Percentiles rank a stretch among this genome's conserved stretches.
phyloP scores from a whole-genome alignment of 2,888 invertebrate species.

The Ornithoptera alexandrae region DNA sequence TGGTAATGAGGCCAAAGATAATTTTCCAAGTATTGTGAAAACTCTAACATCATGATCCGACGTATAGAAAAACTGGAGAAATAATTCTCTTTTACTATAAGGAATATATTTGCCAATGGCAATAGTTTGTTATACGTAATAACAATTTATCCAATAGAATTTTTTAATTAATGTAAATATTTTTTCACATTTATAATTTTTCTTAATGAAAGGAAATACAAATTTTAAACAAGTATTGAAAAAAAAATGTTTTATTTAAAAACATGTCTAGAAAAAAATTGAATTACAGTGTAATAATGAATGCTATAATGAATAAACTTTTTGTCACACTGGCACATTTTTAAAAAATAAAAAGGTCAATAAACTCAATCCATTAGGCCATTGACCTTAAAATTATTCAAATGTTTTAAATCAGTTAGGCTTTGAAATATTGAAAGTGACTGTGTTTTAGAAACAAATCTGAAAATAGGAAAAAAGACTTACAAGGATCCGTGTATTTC shows the following conservation, averaged over 20 bases:
- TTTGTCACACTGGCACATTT: constrained; percentile 44
- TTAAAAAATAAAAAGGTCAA: constrained; percentile 66
- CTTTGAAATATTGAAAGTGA: constrained; percentile 49
- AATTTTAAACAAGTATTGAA: not conserved
- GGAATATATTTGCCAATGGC: not conserved
- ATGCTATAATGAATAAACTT: not conserved
- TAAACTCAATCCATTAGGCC: constrained; percentile 64
- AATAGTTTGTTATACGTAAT: not conserved
- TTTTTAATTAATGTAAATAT: not conserved
- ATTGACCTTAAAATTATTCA: constrained; percentile 61
- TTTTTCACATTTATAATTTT: not conserved
- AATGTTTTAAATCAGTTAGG: constrained; percentile 68
- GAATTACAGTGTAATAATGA: constrained; percentile 12
- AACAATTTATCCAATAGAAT: not conserved
- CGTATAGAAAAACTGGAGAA: constrained; percentile 85
- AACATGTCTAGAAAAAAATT: constrained; percentile 16
- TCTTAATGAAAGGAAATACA: not conserved
- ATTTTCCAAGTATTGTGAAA: constrained; percentile 97
- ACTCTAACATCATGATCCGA: constrained; percentile 97
- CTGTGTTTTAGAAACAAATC: constrained; percentile 32
- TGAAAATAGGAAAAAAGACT: constrained; percentile 47
- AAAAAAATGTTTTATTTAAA: not conserved
- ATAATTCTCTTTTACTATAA: not conserved
- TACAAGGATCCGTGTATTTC: constrained; percentile 92
- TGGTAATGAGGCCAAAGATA: constrained; percentile 98